Evolutionary conservation across 2,113 vertebrate genomes (phyloP), one percentile per base, ranked within the genome.

Genomic region (Herpailurus yagouaroundi): DNA sequence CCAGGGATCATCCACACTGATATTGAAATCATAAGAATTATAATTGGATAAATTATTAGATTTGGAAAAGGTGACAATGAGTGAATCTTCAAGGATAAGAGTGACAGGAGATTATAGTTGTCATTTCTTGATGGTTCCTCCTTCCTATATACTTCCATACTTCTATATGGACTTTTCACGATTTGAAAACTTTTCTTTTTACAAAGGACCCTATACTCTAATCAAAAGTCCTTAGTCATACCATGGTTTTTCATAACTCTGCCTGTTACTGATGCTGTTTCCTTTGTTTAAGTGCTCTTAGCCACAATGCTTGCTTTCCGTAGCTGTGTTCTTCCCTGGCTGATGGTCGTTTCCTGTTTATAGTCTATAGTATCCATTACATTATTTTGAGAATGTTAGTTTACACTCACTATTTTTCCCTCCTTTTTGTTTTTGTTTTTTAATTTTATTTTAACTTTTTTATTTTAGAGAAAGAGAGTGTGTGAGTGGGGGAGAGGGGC

Each of bases 371-470:
- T 33, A 31, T 76, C 25, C 36, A 33, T 57, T 82, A 55, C n/a
- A 23, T 92, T 52, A 83, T 87, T 96, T 94, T 82, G 15, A 96
- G 87, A 68, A 50, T 90, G 33, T 23, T 71, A n/a, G 31, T 77
- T 82, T 85, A 50, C 73, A 50, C 68, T 55, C 77, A 63, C 50
- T 77, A 3, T 64, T 60, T 89, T 63, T 60, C 52, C 50, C 38
- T 86, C 8, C 13, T 74, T 68, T 71, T 69, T 36, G 0, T 80
- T 66, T 55, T 55, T 21, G 19, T 57, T 57, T 21, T 57, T 55
- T 18, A 55, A 18, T 55, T 55, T 57, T 21, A 57, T 57, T 57
- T 57, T 57, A 57, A 57, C 55, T 57, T 57, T 57, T 57, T 21
- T 57, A 57, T 19, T 21, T 57, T 57, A 57, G 55, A 57, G 55